Evolutionary conservation across 2,113 vertebrate genomes (phyloP).

Genomic region (Cryptomyrus ogoouensis): DNA sequence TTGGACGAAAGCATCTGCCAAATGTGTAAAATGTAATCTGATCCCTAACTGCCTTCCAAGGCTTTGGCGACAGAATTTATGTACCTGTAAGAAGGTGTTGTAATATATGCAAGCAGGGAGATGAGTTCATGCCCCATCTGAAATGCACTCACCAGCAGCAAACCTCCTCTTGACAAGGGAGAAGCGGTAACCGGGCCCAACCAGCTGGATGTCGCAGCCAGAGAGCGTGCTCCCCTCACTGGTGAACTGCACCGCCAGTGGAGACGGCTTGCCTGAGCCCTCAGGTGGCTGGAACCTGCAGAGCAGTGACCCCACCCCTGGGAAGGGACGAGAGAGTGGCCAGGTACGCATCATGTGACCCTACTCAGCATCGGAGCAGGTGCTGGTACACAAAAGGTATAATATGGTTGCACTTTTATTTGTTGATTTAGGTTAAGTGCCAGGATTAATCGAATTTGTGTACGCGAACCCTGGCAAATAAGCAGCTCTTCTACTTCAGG

Average conservation of each 20-base stretch:
- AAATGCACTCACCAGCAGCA: slow-evolving; percentile 64
- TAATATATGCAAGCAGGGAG: background rate
- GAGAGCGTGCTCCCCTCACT: slow-evolving; percentile 80
- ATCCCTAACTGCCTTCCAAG: background rate
- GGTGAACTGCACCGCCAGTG: slow-evolving; percentile 76
- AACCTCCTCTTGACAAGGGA: slow-evolving; percentile 84
- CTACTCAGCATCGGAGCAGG: background rate
- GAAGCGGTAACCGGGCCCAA: slow-evolving; percentile 76
- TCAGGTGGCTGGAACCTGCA: slow-evolving; percentile 72
- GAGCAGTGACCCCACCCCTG: slow-evolving; percentile 75
- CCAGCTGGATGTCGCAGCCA: slow-evolving; percentile 75
- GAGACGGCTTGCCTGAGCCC: slow-evolving; percentile 71
- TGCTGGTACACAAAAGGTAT: background rate
- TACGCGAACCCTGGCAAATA: background rate
- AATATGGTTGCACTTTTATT: background rate
- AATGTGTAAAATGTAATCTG: background rate
- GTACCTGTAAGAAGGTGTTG: background rate
- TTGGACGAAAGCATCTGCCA: too few species aligned
- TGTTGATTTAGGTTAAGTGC: too few species aligned
- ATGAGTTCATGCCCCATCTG: background rate
- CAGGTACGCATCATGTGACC: background rate
- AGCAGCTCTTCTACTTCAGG: background rate
- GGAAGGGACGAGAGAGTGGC: background rate
- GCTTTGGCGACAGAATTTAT: background rate
- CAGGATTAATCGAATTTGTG: background rate